Evolutionary conservation across 92 coral and sea anemone species (phyloP).

Genomic region (Porites cylindrica): DNA sequence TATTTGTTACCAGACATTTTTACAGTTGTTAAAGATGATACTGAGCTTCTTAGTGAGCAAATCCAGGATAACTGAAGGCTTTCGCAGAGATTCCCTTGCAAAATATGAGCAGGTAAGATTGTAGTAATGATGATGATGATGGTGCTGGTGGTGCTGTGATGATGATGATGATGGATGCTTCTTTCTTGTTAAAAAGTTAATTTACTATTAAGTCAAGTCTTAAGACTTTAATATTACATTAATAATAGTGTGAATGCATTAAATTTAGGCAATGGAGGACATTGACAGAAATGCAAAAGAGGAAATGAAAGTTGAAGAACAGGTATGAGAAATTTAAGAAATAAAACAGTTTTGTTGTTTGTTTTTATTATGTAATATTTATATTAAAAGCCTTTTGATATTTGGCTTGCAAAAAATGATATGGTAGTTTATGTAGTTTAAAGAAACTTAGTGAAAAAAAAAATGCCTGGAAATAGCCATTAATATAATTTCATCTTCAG

Average conservation of each 20-base stretch:
- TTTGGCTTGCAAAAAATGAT: too few relatives aligned
- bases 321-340: constrained; percentile 44
- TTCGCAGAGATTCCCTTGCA: constrained; percentile 81
- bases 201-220: too few relatives aligned
- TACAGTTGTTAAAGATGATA: constrained; percentile 89
- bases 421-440: too few relatives aligned
- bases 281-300: constrained; percentile 79
- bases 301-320: constrained; percentile 80
- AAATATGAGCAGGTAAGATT: constrained; percentile 90
- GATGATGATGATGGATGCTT: too few relatives aligned
- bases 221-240: too few relatives aligned
- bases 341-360: too few relatives aligned
- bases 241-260: neutral
- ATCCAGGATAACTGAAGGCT: constrained; percentile 90
- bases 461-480: too few relatives aligned
- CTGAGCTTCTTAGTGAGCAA: constrained; percentile 87
- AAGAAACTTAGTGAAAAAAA: too few relatives aligned
- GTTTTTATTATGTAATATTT: too few relatives aligned
- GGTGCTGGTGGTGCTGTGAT: too few relatives aligned
- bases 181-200: too few relatives aligned
- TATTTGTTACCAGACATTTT: constrained; percentile 74
- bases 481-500: constrained; percentile 26
- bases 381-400: too few relatives aligned
- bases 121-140: neutral
- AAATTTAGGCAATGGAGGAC: constrained; percentile 82